These are phyloP conservation scores for Magallana gigas DNA, from an alignment of 1,140 invertebrate species.

Conservation along the genomic window DNA sequence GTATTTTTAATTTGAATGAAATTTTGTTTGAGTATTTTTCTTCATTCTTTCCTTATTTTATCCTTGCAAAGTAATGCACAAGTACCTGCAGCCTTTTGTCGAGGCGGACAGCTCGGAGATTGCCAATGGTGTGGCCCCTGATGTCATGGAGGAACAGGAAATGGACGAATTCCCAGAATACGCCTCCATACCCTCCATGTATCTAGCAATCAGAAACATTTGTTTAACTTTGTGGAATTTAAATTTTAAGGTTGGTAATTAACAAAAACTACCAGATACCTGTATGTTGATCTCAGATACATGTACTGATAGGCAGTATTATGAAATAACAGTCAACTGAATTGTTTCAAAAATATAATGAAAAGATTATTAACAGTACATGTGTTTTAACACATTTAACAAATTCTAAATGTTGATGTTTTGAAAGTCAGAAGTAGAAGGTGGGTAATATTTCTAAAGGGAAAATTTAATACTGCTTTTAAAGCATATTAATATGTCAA, in stretches of 20 bases:
- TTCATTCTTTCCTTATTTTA: background rate
- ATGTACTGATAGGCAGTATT: background rate
- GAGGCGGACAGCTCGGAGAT: conserved; percentile 72
- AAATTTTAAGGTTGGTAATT: conserved; percentile 78
- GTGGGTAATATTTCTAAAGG: too few species aligned
- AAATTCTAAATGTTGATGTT: too few species aligned
- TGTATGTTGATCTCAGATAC: background rate
- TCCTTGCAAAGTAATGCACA: conserved; percentile 39
- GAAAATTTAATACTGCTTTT: too few species aligned
- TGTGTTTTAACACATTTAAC: too few species aligned
- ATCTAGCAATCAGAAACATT: conserved; percentile 80
- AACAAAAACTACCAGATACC: background rate
- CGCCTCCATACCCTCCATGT: conserved; percentile 75
- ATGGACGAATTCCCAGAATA: conserved; percentile 76
- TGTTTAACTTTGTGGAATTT: conserved; percentile 80
- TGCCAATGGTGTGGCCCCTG: conserved; percentile 77
- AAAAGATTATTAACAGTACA: too few species aligned
- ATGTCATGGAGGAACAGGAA: conserved; percentile 79
- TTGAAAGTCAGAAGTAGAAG: too few species aligned
- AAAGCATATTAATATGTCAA: too few species aligned
- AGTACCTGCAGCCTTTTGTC: conserved; percentile 75
- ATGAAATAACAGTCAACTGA: too few species aligned
- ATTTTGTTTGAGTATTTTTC: too few species aligned
- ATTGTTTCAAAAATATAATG: too few species aligned
- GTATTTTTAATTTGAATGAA: too few species aligned